phyloP scores from a whole-genome alignment of 1,140 invertebrate species.

The Lucilia cuprina region DNA sequence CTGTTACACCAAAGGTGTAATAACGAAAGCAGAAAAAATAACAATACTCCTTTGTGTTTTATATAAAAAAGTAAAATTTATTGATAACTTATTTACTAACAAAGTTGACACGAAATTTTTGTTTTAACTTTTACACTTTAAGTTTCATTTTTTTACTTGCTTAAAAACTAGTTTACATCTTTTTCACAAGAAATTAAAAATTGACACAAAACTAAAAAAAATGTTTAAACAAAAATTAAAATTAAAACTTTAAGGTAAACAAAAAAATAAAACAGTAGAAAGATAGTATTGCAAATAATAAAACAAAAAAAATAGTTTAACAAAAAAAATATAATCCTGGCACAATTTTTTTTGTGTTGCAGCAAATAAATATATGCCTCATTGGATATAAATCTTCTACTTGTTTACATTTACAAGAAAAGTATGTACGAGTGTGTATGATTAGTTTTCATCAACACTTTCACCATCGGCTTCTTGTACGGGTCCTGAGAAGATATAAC shows the following conservation, averaged over 20 bases:
- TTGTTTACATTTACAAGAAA: background rate
- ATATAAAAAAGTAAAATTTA: constrained; percentile 32
- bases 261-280: background rate
- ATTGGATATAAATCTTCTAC: background rate
- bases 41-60: background rate
- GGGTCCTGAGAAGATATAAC: constrained; percentile 69
- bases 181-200: background rate
- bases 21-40: background rate
- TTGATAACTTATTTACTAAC: constrained; percentile 28
- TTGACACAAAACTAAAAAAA: background rate
- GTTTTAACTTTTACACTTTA: background rate
- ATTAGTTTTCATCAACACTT: constrained; percentile 30
- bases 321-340: constrained; percentile 1
- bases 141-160: background rate
- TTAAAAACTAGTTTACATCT: background rate
- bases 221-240: background rate
- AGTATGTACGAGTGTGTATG: background rate
- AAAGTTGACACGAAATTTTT: constrained; percentile 18
- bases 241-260: background rate
- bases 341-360: background rate
- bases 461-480: constrained; percentile 20
- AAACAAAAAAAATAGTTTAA: background rate
- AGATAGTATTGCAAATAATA: background rate
- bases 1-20: background rate
- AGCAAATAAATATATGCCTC: background rate